These are phyloP conservation scores for Amphimedon queenslandica DNA, from an alignment of 37 sponge, comb jelly and placozoan species.

Conservation along the genomic window DNA sequence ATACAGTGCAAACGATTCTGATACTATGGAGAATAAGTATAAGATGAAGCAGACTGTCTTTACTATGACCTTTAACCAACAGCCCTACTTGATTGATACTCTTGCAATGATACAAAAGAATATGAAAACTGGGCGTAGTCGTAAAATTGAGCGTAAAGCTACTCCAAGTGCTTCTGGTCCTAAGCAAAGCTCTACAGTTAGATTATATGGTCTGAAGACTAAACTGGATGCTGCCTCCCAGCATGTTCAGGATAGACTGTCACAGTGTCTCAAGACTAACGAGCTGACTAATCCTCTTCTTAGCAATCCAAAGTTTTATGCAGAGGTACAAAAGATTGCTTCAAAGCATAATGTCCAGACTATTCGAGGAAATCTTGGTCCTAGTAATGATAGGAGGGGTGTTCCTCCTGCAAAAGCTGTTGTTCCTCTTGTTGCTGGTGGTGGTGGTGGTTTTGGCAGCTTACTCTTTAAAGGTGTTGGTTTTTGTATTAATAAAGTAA, in stretches of 20 bases:
- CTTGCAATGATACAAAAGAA: conserved; percentile 4
- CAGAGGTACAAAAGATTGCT: not conserved
- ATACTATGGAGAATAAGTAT: conserved; percentile 53
- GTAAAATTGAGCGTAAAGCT: not conserved
- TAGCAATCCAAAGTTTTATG: not conserved
- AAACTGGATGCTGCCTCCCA: not conserved
- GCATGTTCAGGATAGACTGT: not conserved
- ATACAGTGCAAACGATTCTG: conserved; percentile 34
- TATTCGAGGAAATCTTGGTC: not conserved
- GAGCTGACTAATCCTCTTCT: not conserved
- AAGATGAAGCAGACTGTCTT: not conserved
- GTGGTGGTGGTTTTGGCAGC: no score
- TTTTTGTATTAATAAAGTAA: not conserved
- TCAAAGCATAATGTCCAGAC: not conserved
- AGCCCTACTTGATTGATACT: conserved; percentile 8
- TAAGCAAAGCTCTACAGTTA: not conserved
- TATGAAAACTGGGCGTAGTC: not conserved
- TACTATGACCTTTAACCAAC: not conserved
- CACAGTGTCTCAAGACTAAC: not conserved
- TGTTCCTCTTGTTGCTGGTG: no score
- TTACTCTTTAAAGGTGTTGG: no score
- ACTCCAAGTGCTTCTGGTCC: not conserved
- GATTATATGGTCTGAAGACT: conserved; percentile 1
- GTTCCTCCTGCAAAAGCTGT: no score
- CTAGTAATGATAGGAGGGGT: no score